Base-by-base conservation (phyloP, 2,888 invertebrate species). In the Lasiommata megera region DNA sequence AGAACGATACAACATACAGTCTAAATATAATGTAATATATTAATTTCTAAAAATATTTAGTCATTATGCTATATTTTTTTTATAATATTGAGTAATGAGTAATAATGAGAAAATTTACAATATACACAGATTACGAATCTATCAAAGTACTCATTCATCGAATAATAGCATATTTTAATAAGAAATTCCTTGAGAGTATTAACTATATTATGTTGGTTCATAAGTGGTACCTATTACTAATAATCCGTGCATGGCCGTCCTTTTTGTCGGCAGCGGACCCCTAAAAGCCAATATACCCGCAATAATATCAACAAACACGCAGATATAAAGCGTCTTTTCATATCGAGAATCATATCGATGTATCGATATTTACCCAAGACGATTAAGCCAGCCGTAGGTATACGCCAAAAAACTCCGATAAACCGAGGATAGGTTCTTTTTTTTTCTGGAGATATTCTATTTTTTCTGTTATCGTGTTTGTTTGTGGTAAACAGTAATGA, bases 401-500 rank as follows among this genome's bases (percentile, higher is more conserved):
- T 79, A 85, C 75, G 77, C 80, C 80, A 80, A 82, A 81, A 82
- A 78, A 54, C 74, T 71, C 75, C 72, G 80, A 84, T 82, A 84
- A 84, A 79, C 51, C 36, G 57, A 51, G 63, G 64, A 65, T 66
- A 67, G 52, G 63, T 60, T 86, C 80, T 83, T 80, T 60, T 86
- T 80, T 83, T 80, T 82, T 81, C 72, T 66, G 73, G 70, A 76
- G 79, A 84, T 80, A 82, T 81, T 82, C 78, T 82, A 79, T 78
- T 73, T 83, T 83, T 84, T 77, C 68, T 71, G 77, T 79, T 86
- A 88, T 84, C 85, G 69, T 82, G 73, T 82, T 82, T 86, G 78
- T 85, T 82, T 82, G 77, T 71, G 65, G 76, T 73, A 82, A 84
- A 83, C 70, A 82, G 82, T 82, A 83, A 85, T 85, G 84, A 84